phyloP scores from a whole-genome alignment of 2,888 invertebrate species.

The Eucriotettix oculatus region DNA sequence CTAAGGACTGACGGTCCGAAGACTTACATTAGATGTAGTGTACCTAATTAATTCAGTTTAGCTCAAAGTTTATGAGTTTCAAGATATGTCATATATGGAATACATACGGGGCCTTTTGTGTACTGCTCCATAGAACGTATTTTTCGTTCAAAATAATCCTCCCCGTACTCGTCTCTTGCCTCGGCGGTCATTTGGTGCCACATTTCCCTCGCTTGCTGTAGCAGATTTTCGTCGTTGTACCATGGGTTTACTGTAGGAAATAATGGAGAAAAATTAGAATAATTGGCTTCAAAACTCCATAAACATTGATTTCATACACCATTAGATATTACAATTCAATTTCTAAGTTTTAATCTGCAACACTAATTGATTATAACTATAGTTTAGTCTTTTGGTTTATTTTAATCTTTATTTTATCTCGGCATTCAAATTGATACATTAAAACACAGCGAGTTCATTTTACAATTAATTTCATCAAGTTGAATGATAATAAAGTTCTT shows the following conservation, averaged over 20 bases:
- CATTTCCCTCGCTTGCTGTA: constrained; percentile 55
- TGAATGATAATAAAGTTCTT: too few relatives aligned
- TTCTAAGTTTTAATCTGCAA: too few relatives aligned
- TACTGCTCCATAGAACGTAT: constrained; percentile 64
- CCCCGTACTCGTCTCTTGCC: constrained; percentile 58
- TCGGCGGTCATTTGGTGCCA: constrained; percentile 63
- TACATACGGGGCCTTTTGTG: constrained; percentile 47
- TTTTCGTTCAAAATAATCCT: constrained; percentile 68
- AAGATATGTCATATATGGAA: not conserved
- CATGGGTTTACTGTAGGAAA: constrained; percentile 12
- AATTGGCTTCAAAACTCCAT: not conserved
- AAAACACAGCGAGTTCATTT: too few relatives aligned
- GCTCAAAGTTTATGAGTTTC: not conserved
- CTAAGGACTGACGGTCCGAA: not conserved
- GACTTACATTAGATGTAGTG: not conserved
- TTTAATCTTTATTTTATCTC: too few relatives aligned
- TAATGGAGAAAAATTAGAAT: not conserved
- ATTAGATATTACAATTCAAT: too few relatives aligned
- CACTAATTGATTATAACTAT: too few relatives aligned
- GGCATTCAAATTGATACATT: too few relatives aligned
- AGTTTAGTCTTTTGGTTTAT: too few relatives aligned
- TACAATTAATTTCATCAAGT: too few relatives aligned
- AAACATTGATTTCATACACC: too few relatives aligned
- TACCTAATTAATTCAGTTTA: not conserved
- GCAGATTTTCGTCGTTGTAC: constrained; percentile 16